Evolutionary conservation across 2,888 invertebrate species (phyloP).

Genomic region (Aphodius sticticus): DNA sequence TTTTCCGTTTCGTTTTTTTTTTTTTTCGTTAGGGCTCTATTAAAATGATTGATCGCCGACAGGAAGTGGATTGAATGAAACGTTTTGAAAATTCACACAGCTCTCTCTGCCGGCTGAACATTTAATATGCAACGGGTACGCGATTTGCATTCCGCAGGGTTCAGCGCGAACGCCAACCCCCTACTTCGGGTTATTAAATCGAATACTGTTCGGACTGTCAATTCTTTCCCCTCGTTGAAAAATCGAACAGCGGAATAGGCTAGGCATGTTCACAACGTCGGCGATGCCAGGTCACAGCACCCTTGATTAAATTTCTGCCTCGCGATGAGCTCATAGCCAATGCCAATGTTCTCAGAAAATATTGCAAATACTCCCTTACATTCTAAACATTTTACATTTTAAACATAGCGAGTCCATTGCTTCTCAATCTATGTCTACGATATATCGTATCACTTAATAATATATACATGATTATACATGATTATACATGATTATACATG

Average conservation of each 20-base stretch:
- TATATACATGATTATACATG: too few relatives aligned
- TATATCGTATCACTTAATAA: too few relatives aligned
- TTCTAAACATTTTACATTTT: too few relatives aligned
- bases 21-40: neutral
- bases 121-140: neutral
- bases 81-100: neutral
- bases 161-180: neutral
- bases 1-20: neutral
- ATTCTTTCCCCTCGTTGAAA: neutral
- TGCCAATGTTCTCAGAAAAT: neutral
- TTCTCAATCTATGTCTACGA: too few relatives aligned
- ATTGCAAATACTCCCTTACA: neutral
- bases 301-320: neutral
- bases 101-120: neutral
- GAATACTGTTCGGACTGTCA: neutral
- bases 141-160: constrained; percentile 4
- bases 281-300: neutral
- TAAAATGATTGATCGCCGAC: neutral
- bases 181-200: neutral
- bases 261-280: neutral
- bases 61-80: neutral
- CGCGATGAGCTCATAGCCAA: neutral
- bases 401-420: too few relatives aligned
- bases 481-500: too few relatives aligned
- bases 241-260: neutral